Base-by-base conservation (phyloP, 2,888 invertebrate genomes). In the Aspidiotus destructor region DNA sequence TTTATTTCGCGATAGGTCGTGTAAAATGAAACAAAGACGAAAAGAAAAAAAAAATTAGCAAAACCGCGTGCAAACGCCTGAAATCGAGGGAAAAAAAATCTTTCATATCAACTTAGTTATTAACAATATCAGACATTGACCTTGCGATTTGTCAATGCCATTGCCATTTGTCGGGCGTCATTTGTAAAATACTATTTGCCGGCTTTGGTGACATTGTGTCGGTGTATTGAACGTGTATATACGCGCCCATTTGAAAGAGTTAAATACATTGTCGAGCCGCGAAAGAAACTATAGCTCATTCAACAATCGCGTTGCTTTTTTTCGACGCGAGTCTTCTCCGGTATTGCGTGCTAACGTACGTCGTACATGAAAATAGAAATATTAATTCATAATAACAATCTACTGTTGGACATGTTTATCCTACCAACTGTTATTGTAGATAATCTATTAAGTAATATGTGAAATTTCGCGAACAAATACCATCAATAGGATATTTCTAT, bases 101-200 rank as follows among this genome's bases (percentile, higher is more conserved):
- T 62, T 44, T 53, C 48, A 48, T 48, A 41, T 53, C n/a, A 52
- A 53, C 53, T 52, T 40, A 40, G 62, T 53, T 62, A 62, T 53
- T 62, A 62, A 52, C 62, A 62, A 53, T 62, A 62, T 53, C 52
- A 62, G 48, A 48, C 62, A 62, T 53, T 62, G 62, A 52, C 62
- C 62, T 62, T 62, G 62, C 62, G 52, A 53, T 62, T 62, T 53
- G 62, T 62, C 62, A 62, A 62, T 62, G 62, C 62, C 62, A 62
- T 52, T 62, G 52, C 62, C 62, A 62, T 62, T 62, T 62, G 62
- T 62, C 62, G 53, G 62, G 62, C 62, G 62, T 62, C 62, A 48
- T 48, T 48, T 48, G 48, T 48, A 48, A 48, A 48, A 48, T n/a
- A 62, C 62, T 52, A 62, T 62, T 61, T 62, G 62, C 62, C 62